Conservation (phyloP, 2,888 invertebrate species). For the Venusia cambrica region DNA sequence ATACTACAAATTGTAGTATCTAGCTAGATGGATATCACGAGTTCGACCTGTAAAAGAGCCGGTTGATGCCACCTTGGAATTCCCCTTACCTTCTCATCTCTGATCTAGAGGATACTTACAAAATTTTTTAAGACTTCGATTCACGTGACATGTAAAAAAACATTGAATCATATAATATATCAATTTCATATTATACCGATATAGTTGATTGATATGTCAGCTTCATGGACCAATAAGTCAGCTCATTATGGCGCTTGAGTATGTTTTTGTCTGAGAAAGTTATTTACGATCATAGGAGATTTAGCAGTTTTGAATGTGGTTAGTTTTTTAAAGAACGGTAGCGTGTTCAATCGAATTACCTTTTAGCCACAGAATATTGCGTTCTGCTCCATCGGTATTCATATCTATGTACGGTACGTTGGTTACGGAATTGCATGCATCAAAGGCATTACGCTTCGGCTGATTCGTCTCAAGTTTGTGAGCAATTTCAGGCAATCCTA, state of each 20-base stretch:
- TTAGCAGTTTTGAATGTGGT: constrained; percentile 7
- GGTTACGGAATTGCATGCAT: constrained; percentile 49
- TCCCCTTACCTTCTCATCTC: constrained; percentile 13
- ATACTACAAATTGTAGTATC: too few species aligned
- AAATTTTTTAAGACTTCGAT: too few species aligned
- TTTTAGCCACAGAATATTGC: constrained; percentile 13
- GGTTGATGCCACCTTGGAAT: constrained; percentile 21
- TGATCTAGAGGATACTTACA: constrained; percentile 5
- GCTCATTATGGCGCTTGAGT: constrained; percentile 26
- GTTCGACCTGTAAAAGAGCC: constrained; percentile 27
- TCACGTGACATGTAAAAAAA: too few species aligned
- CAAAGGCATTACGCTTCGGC: constrained; percentile 62
- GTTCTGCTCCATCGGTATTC: constrained; percentile 28
- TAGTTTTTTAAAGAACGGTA: constrained; percentile 19
- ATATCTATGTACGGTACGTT: constrained; percentile 32
- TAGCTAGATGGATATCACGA: constrained; percentile 29
- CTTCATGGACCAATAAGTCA: too few species aligned
- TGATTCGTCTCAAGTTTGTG: constrained; percentile 64
- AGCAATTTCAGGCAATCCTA: constrained; percentile 66
- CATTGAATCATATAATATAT: too few species aligned
- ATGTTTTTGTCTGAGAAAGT: constrained; percentile 27
- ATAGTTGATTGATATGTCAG: constrained; percentile 26
- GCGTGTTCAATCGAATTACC: constrained; percentile 26
- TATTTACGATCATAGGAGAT: constrained; percentile 18
- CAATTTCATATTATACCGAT: constrained; percentile 23